Base-by-base conservation (phyloP, 1,140 invertebrate genomes). In the Sitophilus oryzae region DNA sequence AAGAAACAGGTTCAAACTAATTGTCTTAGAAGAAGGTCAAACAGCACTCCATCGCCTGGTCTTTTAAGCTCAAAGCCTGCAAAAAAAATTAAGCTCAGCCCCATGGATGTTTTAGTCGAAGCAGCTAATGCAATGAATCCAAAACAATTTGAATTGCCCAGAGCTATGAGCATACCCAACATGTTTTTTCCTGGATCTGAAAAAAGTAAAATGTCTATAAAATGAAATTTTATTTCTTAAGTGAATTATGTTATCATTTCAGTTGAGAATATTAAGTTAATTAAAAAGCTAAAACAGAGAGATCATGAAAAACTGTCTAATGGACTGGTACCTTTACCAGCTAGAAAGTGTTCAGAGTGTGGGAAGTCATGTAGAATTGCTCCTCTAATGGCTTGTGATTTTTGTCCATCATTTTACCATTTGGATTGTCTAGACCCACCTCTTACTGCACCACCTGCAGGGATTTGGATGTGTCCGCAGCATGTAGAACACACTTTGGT, bases 391-490 rank as follows among this genome's bases (percentile, higher is more conserved):
- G 85, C 90, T 42, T 98, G 95, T 73, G 94, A 97, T 75, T 97
- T 90, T 71, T 98, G 95, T 72, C 84, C 89, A 0, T 73, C 91
- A 41, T 81, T 86, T 61, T 97, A 88, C 72, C 94, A 97, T 73
- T 78, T 91, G 76, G 94, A 98, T 69, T 98, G 95, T 68, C 71
- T 97, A 20, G 86, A 95, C 72, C 93, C 93, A 14, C 94, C 94
- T 1, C 73, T 97, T 15, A 90, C 91, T 0, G 82, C 84, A 4
- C 76, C 91, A 53, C 93, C 94, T 1, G 84, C 84, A 16, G 89
- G 88, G 0, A 74, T 85, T 18, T 98, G 94, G 94, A 96, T 97
- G 92, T 98, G 95, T 74, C 93, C 93, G 0, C 91, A 93, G 74
- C 95, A 98, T 75, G 83, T 90, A 1, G 91, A 97, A 75, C 88